Evolutionary conservation across 1,140 invertebrate genomes (phyloP), one percentile per base, ranked within the genome.

Genomic region (Drosophila guanche): DNA sequence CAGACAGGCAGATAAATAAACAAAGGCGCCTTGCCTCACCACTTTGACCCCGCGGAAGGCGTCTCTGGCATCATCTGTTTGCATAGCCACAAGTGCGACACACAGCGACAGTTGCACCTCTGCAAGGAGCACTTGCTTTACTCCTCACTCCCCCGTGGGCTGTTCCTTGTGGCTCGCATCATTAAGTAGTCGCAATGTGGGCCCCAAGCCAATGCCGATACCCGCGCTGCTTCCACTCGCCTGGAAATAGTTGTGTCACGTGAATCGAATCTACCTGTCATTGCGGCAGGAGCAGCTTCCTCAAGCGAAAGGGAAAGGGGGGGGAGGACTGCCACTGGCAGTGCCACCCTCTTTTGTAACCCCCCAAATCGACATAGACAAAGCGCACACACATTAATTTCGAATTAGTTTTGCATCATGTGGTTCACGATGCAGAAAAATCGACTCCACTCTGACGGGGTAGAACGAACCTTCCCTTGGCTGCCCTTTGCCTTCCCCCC

Each of bases 391-490:
- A 84, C 84, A 89, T 89, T 89, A 89, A 89, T 89, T 89, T 89
- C 84, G 76, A 89, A 89, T 89, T 89, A 89, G 84, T 89, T 89
- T 89, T 89, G 84, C 84, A 89, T 89, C 84, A 89, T 89, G 79
- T 89, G 84, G 76, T 89, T 88, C 84, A 89, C 84, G 84, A 88
- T 89, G 84, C 84, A 88, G 84, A 88, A 88, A 88, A 88, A 88
- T 88, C 84, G 76, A 81, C 73, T 81, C 78, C 33, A 37, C 33
- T 58, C 62, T 60, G 75, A 37, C 61, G 47, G 54, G 55, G 27
- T 29, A 29, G 27, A 29, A 29, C 7, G 29, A 33, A 33, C 29
- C 8, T 8, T 33, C 8, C 8, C 8, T 10, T 47, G 12, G 14
- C 29, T 3, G 10, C 22, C 5, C 27, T 43, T 27, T 58, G 12